Percentiles rank a stretch among this genome's conserved stretches.
These are phyloP conservation scores for Campoletis sonorensis DNA, from an alignment of 1,140 invertebrate species.

Conservation along the genomic window DNA sequence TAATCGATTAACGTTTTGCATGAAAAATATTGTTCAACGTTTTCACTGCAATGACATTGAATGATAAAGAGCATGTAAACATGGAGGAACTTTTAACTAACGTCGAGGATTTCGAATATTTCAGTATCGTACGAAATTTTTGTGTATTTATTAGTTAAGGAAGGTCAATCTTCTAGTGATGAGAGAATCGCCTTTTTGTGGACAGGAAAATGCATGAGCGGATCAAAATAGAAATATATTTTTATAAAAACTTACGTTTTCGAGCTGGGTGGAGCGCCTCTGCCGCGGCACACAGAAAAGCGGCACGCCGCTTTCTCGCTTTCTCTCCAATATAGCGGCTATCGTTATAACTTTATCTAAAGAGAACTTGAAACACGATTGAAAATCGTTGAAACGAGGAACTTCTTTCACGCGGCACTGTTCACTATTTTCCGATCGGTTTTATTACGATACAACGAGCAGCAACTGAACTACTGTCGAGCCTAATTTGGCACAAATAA, in stretches of 20 bases:
- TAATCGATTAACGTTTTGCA: no score
- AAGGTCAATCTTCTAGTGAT: no score
- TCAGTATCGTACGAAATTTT: no score
- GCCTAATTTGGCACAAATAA: no score
- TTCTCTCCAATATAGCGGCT: slow-evolving; percentile 76
- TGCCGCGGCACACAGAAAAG: slow-evolving; percentile 75
- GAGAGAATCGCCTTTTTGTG: no score
- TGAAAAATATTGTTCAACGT: no score
- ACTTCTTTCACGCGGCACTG: neutral
- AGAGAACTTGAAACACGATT: neutral
- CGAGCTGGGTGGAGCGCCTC: slow-evolving; percentile 73
- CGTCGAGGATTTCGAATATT: no score
- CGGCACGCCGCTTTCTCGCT: slow-evolving; percentile 75
- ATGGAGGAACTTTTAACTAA: no score
- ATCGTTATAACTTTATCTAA: slow-evolving; percentile 51
- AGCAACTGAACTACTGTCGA: neutral
- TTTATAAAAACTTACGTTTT: slow-evolving; percentile 71
- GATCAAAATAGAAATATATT: slow-evolving; percentile 29
- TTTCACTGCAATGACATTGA: no score
- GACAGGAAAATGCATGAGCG: no score
- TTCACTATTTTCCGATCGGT: neutral
- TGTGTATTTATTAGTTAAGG: no score
- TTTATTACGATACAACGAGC: neutral
- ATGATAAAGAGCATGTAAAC: no score
- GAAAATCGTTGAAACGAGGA: neutral